Evolutionary conservation across 2,797 vertebrate species (phyloP).

Genomic region (Poeciliopsis infans): DNA sequence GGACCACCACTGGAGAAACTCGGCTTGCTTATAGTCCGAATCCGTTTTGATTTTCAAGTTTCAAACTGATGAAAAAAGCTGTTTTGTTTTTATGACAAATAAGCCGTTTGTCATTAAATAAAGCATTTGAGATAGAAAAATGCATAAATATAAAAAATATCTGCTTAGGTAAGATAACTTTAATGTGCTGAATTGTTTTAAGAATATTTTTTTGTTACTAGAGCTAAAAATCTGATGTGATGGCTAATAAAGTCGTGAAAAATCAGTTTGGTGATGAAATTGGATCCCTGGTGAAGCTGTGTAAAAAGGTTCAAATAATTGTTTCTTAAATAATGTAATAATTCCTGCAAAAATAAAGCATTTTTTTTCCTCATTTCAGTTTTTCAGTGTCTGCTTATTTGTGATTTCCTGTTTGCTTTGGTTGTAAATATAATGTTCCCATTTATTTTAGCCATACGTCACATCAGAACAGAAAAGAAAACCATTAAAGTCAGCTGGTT

Average conservation of each 20-base stretch:
- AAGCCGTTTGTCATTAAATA: too few species aligned
- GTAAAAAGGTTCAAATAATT: background rate
- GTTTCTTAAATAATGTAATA: background rate
- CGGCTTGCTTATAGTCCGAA: slow-evolving; percentile 13
- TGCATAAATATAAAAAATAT: too few species aligned
- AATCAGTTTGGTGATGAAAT: slow-evolving; percentile 30
- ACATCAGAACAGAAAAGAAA: background rate
- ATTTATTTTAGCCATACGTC: background rate
- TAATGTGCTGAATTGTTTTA: slow-evolving; percentile 9
- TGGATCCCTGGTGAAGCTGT: background rate
- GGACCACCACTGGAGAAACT: slow-evolving; percentile 64
- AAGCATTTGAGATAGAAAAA: background rate
- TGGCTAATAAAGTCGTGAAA: slow-evolving; percentile 48
- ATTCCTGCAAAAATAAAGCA: background rate
- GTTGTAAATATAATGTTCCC: background rate
- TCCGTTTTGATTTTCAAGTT: background rate
- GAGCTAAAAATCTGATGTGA: slow-evolving; percentile 10
- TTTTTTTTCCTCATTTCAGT: background rate
- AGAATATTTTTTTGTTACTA: slow-evolving; percentile 16
- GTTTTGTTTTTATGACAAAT: background rate
- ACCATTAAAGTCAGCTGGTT: background rate
- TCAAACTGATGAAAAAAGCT: background rate
- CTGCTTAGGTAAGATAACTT: background rate
- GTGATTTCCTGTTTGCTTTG: background rate
- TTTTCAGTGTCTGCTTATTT: background rate